phyloP scores from a whole-genome alignment of 2,888 invertebrate species.

The Trimorus sp. region DNA sequence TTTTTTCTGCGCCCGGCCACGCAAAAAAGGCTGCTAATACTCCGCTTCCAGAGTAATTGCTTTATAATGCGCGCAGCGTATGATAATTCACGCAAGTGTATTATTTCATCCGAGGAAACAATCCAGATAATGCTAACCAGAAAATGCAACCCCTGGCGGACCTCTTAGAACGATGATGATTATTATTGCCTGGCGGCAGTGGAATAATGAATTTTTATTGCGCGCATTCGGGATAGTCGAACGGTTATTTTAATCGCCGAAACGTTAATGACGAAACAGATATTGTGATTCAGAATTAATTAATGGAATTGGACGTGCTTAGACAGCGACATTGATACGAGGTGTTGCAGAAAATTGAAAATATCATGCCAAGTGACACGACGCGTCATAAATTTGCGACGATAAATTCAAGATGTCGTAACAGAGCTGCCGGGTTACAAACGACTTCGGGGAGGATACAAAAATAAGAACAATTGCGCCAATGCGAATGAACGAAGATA shows the following conservation, averaged over 20 bases:
- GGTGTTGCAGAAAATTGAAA: no score
- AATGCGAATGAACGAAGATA: neutral
- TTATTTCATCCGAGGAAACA: constrained; percentile 42
- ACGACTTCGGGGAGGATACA: no score
- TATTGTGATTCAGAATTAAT: neutral
- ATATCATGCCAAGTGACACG: no score
- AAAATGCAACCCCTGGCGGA: constrained; percentile 32
- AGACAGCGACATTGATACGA: no score
- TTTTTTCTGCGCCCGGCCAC: constrained; percentile 30
- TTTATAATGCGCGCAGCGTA: constrained; percentile 45
- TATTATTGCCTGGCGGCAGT: constrained; percentile 22
- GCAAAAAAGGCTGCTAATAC: constrained; percentile 54
- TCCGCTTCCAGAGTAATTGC: constrained; percentile 44
- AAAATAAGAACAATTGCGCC: no score
- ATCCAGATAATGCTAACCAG: constrained; percentile 47
- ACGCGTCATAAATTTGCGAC: no score
- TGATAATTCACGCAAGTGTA: constrained; percentile 47
- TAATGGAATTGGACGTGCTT: no score
- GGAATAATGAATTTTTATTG: constrained; percentile 41
- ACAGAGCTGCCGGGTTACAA: no score
- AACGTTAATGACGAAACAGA: neutral
- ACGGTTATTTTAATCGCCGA: neutral
- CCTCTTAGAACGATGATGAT: constrained; percentile 22
- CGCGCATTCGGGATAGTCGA: neutral
- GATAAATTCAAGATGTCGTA: no score